Base-by-base conservation (phyloP, 2,797 vertebrate species). In the Lateolabrax maculatus region DNA sequence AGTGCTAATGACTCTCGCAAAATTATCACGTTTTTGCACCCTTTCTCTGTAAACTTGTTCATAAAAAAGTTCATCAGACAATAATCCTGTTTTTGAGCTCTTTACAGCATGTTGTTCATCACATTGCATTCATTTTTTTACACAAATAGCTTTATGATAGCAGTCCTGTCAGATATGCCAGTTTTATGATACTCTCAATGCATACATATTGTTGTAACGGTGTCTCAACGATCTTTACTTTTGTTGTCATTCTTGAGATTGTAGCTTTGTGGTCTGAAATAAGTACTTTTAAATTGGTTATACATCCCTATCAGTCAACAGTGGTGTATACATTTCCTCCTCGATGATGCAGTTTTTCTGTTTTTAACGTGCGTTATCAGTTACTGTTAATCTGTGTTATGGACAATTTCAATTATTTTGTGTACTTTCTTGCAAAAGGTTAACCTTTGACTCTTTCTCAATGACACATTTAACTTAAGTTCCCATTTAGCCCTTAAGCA, bases 391-490 rank as follows among this genome's bases (percentile, higher is more conserved):
- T 62, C 19, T 48, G 5, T 25, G 0, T 52, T 36, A 23, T 48
- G 48, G 25, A 23, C 56, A 43, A 3, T 71, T 77, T 74, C 8
- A 43, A 8, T 68, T 46, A 74, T 61, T 70, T 23, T 31, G 7
- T 67, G 25, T 39, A 66, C 18, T 27, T 25, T 83, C 71, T 85
- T 18, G 12, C 55, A 41, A 53, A 44, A 15, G 36, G 2, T 46
- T 71, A 70, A 85, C 83, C 70, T 84, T 71, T 88, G 60, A 39
- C 64, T 80, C 36, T 73, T 70, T 53, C 60, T 86, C 37, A 56
- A n/a, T 23, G 10, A 48, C 48, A 58, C n/a, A 39, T 73, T 77
- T 70, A 77, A 80, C 69, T 55, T 52, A 73, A 81, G 72, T 29
- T n/a, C 34, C 67, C 43, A 34, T 79, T 79, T 73, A 78, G 56